Base-by-base conservation (phyloP, 2,888 invertebrate genomes). In the Gymnosoma rotundatum region DNA sequence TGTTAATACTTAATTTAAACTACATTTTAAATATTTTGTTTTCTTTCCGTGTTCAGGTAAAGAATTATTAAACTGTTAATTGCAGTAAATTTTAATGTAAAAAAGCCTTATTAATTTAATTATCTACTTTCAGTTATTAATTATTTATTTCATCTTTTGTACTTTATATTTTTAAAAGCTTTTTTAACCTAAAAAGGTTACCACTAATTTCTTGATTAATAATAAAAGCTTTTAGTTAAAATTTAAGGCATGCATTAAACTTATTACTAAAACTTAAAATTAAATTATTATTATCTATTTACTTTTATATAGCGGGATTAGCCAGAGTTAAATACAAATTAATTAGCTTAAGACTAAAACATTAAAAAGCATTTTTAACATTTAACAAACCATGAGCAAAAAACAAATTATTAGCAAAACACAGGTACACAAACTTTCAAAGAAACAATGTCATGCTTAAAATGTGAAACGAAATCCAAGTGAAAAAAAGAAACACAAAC, bases 161-260 rank as follows among this genome's bases (percentile, higher is more conserved):
- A 16, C 6, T 48, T 4, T 48, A 16, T 16, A 5, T 48, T 16
- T 48, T n/a, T 48, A 3, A 14, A 10, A 1, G n/a, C 14, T n/a
- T n/a, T n/a, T n/a, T n/a, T n/a, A n/a, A n/a, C n/a, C n/a, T n/a
- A n/a, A n/a, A n/a, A n/a, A n/a, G n/a, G n/a, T n/a, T n/a, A n/a
- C n/a, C n/a, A n/a, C n/a, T n/a, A 54, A 67, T 12, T 61, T 36
- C 10, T 9, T 54, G 18, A 48, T 50, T 25, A 38, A 60, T 54
- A 66, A 45, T 73, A 67, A 83, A 78, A 83, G 73, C 56, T 83
- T 83, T 56, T 67, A 61, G 36, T 5, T 76, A 48, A 64, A 42
- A 56, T 20, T 61, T 20, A 20, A 70, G 20, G 21, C 78, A 83
- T 83, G 83, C 73, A 21, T 64, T 58, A 16, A 14, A 56, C 45